Evolutionary conservation across 64 coral and sea anemone species (phyloP).

Genomic region (Trachythela sp.): DNA sequence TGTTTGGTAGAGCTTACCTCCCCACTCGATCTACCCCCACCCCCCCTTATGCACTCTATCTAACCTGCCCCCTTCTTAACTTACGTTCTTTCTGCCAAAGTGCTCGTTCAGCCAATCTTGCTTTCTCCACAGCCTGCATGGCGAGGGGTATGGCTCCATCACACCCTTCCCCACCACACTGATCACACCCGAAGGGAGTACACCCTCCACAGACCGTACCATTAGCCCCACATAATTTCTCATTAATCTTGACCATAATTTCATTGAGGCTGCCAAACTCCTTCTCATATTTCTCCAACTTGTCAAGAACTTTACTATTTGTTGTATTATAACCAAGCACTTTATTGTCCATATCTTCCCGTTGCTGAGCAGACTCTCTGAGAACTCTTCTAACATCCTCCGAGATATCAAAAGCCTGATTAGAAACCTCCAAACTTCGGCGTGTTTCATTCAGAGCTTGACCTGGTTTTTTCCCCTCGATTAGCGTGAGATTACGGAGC

Average conservation of each 20-base stretch:
- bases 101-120: neutral
- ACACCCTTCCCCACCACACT: neutral
- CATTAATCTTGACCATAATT: neutral
- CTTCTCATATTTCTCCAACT: neutral
- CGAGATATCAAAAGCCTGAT: neutral
- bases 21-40: neutral
- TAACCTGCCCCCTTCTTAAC: neutral
- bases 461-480: neutral
- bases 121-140: neutral
- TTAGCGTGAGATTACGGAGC: neutral
- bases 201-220: neutral
- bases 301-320: neutral
- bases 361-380: neutral
- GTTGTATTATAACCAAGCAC: neutral
- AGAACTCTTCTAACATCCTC: neutral
- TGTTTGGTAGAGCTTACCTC: neutral
- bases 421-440: neutral
- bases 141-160: neutral
- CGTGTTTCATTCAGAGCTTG: neutral
- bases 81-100: constrained; percentile 5
- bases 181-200: neutral
- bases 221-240: neutral
- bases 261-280: neutral
- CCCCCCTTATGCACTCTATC: too few species aligned
- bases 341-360: neutral